phyloP scores from a whole-genome alignment of 2,888 invertebrate genomes.

The Ophioninae sp. region DNA sequence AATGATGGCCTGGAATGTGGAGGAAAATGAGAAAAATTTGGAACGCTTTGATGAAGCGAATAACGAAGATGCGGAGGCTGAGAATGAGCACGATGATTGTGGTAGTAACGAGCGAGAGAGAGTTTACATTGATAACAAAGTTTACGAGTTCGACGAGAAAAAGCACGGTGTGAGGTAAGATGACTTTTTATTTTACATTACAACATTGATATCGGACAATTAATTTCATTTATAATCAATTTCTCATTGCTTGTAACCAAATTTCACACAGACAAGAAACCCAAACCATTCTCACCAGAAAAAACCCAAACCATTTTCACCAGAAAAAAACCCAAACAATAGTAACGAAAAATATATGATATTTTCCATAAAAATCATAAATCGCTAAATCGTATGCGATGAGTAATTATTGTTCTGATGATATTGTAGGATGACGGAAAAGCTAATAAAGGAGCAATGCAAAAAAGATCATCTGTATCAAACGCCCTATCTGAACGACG shows the following conservation, averaged over 20 bases:
- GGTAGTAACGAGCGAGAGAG: constrained; percentile 5
- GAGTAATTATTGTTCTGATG: neutral
- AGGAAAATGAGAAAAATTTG: constrained; percentile 27
- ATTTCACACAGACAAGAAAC: no score
- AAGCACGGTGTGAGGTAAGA: constrained; percentile 74
- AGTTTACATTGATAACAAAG: constrained; percentile 70
- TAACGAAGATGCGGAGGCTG: constrained; percentile 28
- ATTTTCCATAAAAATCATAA: neutral
- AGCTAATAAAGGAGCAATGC: constrained; percentile 90
- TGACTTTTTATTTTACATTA: constrained; percentile 1
- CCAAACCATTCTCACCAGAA: no score
- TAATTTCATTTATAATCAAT: neutral
- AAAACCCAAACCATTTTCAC: no score
- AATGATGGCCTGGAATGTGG: constrained; percentile 7
- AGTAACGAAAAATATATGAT: neutral
- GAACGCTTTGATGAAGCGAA: constrained; percentile 7
- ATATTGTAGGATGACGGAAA: constrained; percentile 89
- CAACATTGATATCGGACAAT: neutral
- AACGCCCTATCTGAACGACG: constrained; percentile 95
- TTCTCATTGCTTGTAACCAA: no score
- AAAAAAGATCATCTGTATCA: constrained; percentile 92
- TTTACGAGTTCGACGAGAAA: constrained; percentile 75
- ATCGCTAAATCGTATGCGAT: neutral
- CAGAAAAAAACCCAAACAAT: neutral
- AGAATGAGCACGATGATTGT: constrained; percentile 18